Conservation (phyloP, 37 sponge, comb jelly and placozoan species). For the Crambe crambe region DNA sequence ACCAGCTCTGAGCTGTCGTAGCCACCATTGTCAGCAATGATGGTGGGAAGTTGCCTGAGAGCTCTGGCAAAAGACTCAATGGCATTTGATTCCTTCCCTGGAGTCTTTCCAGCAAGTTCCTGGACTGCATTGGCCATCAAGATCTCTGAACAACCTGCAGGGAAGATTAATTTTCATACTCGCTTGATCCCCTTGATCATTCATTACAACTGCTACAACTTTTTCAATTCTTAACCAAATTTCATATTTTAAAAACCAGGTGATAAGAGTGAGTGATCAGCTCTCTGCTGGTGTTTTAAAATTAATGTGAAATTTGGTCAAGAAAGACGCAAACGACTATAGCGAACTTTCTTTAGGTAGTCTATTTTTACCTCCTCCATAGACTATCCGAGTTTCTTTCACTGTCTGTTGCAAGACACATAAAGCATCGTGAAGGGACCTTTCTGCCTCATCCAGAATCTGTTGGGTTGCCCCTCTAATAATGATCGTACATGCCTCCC, state of each 20-base stretch:
- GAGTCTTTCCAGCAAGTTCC: constrained; percentile 80
- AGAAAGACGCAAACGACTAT: no score
- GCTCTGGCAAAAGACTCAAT: constrained; percentile 96
- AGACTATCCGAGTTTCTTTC: constrained; percentile 90
- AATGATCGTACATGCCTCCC: constrained; percentile 96
- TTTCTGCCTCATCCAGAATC: constrained; percentile 97
- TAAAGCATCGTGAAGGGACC: constrained; percentile 98
- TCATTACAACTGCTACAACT: no score
- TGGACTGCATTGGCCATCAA: constrained; percentile 96
- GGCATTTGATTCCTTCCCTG: constrained; percentile 96
- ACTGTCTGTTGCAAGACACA: constrained; percentile 97
- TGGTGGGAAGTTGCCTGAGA: constrained; percentile 90
- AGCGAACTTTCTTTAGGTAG: no score
- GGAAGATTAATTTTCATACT: no score
- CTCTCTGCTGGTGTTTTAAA: no score
- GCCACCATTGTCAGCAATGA: constrained; percentile 97
- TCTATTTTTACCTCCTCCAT: constrained; percentile 92
- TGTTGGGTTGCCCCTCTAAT: constrained; percentile 97
- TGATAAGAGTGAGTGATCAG: no score
- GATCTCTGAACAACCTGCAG: constrained; percentile 91
- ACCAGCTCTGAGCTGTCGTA: constrained; percentile 96
- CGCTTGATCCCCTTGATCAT: no score
- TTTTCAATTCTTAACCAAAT: background rate
- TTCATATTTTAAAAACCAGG: background rate
- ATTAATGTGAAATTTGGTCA: no score